Evolutionary conservation across 30 jellyfish, hydroid and myxozoan species (phyloP), one percentile per base, ranked within the genome.

Genomic region (Sanderia malayensis): DNA sequence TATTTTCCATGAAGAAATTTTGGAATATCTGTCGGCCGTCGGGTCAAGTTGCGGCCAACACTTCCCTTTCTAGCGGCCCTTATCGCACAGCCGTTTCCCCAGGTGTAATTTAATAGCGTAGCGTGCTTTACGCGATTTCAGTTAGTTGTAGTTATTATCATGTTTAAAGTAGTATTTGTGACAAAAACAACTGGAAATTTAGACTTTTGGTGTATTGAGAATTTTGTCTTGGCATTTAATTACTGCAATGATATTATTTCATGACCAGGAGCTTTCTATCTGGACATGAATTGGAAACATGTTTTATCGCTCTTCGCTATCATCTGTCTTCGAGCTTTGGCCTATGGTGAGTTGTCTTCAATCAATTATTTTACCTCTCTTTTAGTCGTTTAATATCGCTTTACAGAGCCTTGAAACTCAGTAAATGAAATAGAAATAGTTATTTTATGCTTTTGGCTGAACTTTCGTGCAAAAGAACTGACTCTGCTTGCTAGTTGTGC

Each of bases 21-120:
- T n/a, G n/a, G n/a, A n/a, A 66, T 31, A 66, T 27, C 8, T 22
- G 4, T 30, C 61, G 78, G 78, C 78, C 78, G 37, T 15, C 18
- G 78, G 78, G 34, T 66, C 8, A 21, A 30, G 17, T 66, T 19
- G 15, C 55, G 55, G 55, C 55, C 55, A 41, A 6, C 8, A 41
- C 55, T 41, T 41, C 55, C 55, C 15, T n/a, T n/a, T 45, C 1
- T 24, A 30, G 61, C 78, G 78, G 78, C 63, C 62, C 41, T 66
- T n/a, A n/a, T n/a, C n/a, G n/a, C n/a, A n/a, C n/a, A n/a, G n/a
- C n/a, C n/a, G 44, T 25, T 76, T 76, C 88, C 84, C 93, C 93
- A 80, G 93, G 84, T 80, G 93, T 70, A 80, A 69, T 70, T 68
- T 63, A 60, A 68, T 80, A 70, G 93, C 93, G 85, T 80, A 84